Percentiles rank a stretch among this genome's conserved stretches.
Evolutionary conservation across 2,888 invertebrate species (phyloP).

Genomic region (Serrognathus titanus): DNA sequence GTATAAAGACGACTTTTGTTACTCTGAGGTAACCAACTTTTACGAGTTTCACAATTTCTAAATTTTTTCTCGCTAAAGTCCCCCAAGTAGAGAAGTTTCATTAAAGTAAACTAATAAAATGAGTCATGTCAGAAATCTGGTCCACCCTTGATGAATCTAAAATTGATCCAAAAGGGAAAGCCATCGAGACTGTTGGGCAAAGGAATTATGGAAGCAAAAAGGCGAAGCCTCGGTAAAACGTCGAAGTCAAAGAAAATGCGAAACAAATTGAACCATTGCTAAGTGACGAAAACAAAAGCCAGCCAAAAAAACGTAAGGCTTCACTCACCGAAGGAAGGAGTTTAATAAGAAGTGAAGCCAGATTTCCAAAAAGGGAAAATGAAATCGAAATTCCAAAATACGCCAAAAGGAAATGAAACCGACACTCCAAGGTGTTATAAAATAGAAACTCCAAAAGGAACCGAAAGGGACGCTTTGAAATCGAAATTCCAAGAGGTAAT

Average conservation of each 20-base stretch:
- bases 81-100: too few relatives aligned
- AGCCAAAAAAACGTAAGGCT: too few relatives aligned
- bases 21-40: too few relatives aligned
- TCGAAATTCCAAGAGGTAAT: not conserved
- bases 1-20: too few relatives aligned
- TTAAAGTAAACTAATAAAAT: too few relatives aligned
- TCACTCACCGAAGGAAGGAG: not conserved
- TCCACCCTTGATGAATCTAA: not conserved
- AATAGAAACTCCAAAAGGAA: constrained; percentile 2
- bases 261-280: not conserved
- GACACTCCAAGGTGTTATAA: not conserved
- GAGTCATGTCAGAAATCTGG: too few relatives aligned
- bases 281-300: too few relatives aligned
- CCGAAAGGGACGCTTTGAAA: not conserved
- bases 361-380: not conserved
- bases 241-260: not conserved
- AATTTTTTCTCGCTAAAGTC: too few relatives aligned
- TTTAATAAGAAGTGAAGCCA: not conserved
- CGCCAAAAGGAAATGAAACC: not conserved
- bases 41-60: too few relatives aligned
- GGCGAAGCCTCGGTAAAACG: not conserved
- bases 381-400: not conserved
- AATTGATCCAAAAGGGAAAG: not conserved
- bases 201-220: not conserved
- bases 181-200: not conserved